Evolutionary conservation across 2,113 vertebrate genomes (phyloP).

Genomic region (Mustelus asterias): DNA sequence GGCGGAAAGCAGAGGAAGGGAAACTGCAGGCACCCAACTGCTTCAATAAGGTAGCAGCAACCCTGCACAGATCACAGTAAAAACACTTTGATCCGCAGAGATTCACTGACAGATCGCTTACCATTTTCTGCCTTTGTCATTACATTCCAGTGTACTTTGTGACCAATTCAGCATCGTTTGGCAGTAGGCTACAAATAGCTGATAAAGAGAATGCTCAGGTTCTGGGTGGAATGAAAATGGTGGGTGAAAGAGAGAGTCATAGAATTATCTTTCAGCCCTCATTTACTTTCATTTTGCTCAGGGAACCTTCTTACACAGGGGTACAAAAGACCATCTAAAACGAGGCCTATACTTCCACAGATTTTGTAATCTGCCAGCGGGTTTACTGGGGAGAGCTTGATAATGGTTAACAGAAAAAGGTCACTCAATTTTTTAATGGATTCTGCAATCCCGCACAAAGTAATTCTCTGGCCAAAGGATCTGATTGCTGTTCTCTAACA

Average conservation of each 20-base stretch:
- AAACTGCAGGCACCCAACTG: constrained; percentile 56
- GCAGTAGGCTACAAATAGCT: neutral
- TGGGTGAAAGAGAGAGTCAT: neutral
- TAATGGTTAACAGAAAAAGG: neutral
- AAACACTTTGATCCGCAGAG: constrained; percentile 6
- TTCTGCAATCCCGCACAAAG: neutral
- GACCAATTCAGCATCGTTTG: neutral
- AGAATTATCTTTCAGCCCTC: neutral
- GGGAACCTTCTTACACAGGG: neutral
- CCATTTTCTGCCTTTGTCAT: constrained; percentile 16
- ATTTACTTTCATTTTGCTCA: neutral
- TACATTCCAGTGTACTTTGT: neutral
- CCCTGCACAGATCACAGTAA: neutral
- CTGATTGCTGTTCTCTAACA: neutral
- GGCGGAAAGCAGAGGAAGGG: constrained; percentile 42
- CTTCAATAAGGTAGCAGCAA: constrained; percentile 41
- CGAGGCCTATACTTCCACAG: neutral
- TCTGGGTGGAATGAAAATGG: neutral
- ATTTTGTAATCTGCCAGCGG: neutral
- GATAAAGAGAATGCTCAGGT: neutral
- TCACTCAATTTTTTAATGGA: neutral
- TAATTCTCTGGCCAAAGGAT: neutral
- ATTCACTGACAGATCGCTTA: neutral
- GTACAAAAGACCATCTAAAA: neutral
- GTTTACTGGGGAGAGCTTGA: neutral